Conservation (phyloP, 2,797 vertebrate genomes). For the Heliangelus exortis region DNA sequence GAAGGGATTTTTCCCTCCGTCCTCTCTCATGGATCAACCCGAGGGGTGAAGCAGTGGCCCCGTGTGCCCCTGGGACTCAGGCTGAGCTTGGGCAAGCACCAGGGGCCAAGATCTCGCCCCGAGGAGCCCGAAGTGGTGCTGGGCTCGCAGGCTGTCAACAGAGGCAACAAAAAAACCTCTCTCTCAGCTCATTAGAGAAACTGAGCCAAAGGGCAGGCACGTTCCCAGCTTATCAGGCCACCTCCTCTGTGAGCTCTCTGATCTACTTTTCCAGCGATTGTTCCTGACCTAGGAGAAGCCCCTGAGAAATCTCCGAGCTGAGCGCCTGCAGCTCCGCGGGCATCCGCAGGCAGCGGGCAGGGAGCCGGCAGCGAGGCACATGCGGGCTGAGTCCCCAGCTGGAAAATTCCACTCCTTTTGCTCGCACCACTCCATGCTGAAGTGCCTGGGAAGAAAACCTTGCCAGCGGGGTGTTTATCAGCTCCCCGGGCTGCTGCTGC, state of each 20-base stretch:
- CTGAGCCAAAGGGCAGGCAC: conserved; percentile 61
- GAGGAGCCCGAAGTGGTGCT: not conserved
- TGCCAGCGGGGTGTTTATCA: not conserved
- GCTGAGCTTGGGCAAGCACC: not conserved
- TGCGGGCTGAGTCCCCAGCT: not conserved
- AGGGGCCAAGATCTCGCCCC: not conserved
- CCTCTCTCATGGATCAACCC: not conserved
- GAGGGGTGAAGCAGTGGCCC: not conserved
- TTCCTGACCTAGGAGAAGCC: conserved; percentile 67
- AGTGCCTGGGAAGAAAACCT: not conserved
- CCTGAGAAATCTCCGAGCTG: conserved; percentile 64
- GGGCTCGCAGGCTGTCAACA: not conserved
- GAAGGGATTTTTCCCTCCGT: not conserved
- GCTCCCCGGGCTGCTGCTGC: not conserved
- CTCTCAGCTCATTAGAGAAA: conserved; percentile 63
- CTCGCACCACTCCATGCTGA: not conserved
- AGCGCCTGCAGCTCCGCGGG: conserved; percentile 47
- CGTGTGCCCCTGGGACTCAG: not conserved
- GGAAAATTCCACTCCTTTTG: conserved; percentile 62
- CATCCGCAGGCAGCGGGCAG: not conserved
- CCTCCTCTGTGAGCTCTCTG: conserved; percentile 70
- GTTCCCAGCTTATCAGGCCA: conserved; percentile 67
- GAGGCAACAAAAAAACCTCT: not conserved
- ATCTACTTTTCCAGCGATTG: conserved; percentile 71
- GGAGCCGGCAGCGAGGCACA: not conserved